These are phyloP conservation scores for Lasioglossum calceatum DNA, from an alignment of 2,888 invertebrate species.

Conservation along the genomic window DNA sequence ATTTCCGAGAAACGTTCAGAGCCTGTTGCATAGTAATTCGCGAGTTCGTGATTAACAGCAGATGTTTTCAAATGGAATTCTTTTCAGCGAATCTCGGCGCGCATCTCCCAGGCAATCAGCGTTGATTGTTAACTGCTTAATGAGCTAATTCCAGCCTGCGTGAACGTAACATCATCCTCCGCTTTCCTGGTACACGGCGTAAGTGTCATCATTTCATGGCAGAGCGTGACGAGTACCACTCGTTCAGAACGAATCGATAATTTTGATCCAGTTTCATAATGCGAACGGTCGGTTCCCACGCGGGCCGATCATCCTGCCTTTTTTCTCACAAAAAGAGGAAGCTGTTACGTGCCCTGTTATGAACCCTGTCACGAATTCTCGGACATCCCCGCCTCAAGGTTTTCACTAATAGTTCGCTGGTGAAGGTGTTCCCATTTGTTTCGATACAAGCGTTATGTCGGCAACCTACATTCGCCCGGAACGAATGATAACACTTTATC, in stretches of 20 bases:
- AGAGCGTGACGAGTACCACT: background rate
- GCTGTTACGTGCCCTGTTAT: background rate
- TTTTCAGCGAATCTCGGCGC: background rate
- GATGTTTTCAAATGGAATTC: background rate
- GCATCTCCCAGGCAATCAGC: background rate
- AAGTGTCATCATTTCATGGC: background rate
- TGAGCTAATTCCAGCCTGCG: background rate
- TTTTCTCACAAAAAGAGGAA: background rate
- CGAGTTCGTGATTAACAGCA: background rate
- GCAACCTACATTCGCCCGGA: constrained; percentile 51
- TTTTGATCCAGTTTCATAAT: background rate
- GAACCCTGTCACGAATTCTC: constrained; percentile 29
- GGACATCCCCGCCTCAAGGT: constrained; percentile 13
- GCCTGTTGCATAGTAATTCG: background rate
- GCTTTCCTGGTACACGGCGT: background rate
- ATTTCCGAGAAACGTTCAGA: background rate
- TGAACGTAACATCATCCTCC: background rate
- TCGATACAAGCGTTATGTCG: background rate
- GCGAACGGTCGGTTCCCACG: background rate
- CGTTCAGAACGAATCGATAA: background rate
- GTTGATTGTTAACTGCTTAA: background rate
- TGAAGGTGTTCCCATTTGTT: constrained; percentile 68
- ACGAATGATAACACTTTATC: constrained; percentile 39
- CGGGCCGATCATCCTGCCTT: background rate
- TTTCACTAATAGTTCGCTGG: constrained; percentile 64